Evolutionary conservation across 2,113 vertebrate genomes (phyloP).

Genomic region (Menura novaehollandiae): DNA sequence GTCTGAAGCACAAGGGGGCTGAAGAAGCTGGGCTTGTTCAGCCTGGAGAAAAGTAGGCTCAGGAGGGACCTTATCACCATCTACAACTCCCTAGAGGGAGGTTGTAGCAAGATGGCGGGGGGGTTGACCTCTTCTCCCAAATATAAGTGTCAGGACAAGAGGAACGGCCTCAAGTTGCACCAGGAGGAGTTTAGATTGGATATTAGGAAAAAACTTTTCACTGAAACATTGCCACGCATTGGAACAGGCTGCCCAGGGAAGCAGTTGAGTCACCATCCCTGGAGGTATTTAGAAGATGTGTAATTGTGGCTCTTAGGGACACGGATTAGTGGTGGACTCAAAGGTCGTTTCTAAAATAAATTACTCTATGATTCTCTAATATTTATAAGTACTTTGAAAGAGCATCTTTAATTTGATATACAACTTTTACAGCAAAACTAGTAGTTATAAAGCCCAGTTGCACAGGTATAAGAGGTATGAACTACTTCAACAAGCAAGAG

Average conservation of each 20-base stretch:
- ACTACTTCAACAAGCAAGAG: not conserved
- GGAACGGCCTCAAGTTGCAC: not conserved
- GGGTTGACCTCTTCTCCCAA: accelerated
- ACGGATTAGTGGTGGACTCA: not conserved
- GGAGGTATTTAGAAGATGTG: not conserved
- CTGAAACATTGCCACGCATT: not conserved
- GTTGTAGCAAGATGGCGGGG: not conserved
- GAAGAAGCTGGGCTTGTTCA: not conserved
- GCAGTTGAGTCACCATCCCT: not conserved
- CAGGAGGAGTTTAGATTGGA: not conserved
- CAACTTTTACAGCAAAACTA: not conserved
- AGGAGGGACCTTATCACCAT: not conserved
- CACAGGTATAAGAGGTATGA: not conserved
- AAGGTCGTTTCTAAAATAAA: not conserved
- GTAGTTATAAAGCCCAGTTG: not conserved
- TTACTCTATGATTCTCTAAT: not conserved
- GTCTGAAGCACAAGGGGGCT: not conserved
- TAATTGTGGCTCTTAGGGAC: not conserved
- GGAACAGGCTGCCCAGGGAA: not conserved
- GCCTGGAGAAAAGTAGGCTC: not conserved
- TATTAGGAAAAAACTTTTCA: not conserved
- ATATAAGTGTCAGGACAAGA: accelerated
- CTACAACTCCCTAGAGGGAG: not conserved
- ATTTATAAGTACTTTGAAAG: not conserved
- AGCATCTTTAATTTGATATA: not conserved